Base-by-base conservation (phyloP, 2,888 invertebrate species). In the Punctoribates punctum region DNA sequence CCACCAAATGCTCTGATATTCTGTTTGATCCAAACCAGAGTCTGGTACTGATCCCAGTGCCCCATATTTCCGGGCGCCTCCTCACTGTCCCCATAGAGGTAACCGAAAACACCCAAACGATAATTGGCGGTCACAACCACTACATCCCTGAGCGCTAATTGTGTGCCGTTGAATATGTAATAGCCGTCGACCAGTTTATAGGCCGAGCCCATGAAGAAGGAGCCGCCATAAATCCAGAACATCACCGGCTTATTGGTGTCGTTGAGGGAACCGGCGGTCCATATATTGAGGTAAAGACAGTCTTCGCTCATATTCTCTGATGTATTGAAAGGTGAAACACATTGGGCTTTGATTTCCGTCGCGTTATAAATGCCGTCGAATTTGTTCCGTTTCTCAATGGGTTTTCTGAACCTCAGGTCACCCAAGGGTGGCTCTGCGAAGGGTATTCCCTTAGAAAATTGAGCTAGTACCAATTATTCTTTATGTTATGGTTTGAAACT, bases 81-180 rank as follows among this genome's bases (percentile, higher is more conserved):
- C 6, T 25, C 20, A 38, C 67, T 1, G 29, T 67, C 29, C 1
- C 67, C 67, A 4, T 6, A 34, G 20, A 67, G 13, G 20, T n/a
- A 67, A 4, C 67, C 67, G n/a, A 67, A 67, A 38, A n/a, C n/a
- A 8, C 67, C 67, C 38, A 67, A 67, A 1, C 67, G 67, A 11
- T 67, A 67, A n/a, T 67, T 67, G 9, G n/a, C 4, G 4, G 67
- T 38, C 8, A 67, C 67, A n/a, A 67, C n/a, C 1, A 67, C 67
- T 5, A 34, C 38, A 38, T 17, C 67, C 20, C n/a, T 34, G 5
- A 34, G n/a, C 4, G 67, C 67, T n/a, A 67, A 17, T 38, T 38
- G 67, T n/a, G 67, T 67, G 11, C 38, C 67, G 11, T 67, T 20
- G n/a, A 17, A 67, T 1, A 38, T 38, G 11, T n/a, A n/a, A n/a